Evolutionary conservation across 2,113 vertebrate genomes (phyloP).

Genomic region (Sorex araneus): DNA sequence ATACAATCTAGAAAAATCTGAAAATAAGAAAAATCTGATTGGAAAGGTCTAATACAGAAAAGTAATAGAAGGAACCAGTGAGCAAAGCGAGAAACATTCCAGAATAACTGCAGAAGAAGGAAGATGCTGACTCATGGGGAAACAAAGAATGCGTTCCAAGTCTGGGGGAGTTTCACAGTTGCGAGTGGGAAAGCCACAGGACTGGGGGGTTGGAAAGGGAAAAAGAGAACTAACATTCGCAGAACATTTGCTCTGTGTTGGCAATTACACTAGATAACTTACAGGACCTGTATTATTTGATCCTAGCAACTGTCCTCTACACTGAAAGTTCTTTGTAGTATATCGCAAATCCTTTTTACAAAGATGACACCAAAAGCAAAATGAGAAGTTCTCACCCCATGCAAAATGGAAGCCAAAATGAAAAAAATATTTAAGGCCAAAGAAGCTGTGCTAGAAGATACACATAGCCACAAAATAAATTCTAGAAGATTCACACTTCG

Average conservation of each 20-base stretch:
- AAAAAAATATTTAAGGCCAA: too few relatives aligned
- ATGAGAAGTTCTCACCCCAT: too few relatives aligned
- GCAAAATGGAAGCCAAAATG: too few relatives aligned
- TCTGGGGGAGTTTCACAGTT: background rate
- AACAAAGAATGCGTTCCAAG: background rate
- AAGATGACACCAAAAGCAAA: too few relatives aligned
- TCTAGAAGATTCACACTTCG: too few relatives aligned
- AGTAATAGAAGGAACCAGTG: background rate
- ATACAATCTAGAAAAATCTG: background rate
- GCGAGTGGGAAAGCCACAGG: background rate
- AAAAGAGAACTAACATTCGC: background rate
- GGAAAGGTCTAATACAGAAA: background rate
- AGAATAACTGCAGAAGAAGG: background rate
- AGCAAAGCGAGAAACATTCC: background rate
- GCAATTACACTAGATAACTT: background rate
- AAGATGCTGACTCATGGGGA: background rate
- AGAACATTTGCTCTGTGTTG: background rate
- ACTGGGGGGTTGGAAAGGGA: background rate
- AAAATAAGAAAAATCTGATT: background rate
- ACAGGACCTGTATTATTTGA: background rate
- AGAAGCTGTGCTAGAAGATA: too few relatives aligned
- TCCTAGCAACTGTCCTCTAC: background rate
- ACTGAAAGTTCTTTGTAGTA: background rate
- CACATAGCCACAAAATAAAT: too few relatives aligned
- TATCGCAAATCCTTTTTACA: too few relatives aligned